Evolutionary conservation across 2,797 vertebrate species (phyloP).

Genomic region (Oophaga sylvatica): DNA sequence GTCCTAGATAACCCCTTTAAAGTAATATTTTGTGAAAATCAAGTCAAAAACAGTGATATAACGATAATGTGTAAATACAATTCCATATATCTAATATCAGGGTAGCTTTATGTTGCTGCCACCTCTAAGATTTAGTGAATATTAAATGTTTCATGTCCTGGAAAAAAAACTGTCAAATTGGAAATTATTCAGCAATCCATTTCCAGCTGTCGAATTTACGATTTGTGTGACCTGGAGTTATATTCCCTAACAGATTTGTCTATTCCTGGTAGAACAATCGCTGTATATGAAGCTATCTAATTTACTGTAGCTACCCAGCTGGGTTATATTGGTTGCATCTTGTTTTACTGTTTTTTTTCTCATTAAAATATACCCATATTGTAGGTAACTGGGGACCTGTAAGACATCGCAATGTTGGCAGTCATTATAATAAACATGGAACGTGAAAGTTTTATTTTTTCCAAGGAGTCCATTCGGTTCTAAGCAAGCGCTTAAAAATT

Average conservation of each 20-base stretch:
- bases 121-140: not conserved
- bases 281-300: conserved; percentile 28
- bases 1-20: too few species aligned
- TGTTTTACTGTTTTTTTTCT: conserved; percentile 48
- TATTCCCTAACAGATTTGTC: conserved; percentile 34
- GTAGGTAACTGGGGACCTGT: conserved; percentile 39
- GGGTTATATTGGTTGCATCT: conserved; percentile 37
- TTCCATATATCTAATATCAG: too few species aligned
- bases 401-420: conserved; percentile 24
- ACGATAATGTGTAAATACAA: too few species aligned
- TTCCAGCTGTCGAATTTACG: not conserved
- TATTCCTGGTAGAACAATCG: conserved; percentile 41
- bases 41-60: too few species aligned
- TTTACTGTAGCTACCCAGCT: conserved; percentile 29
- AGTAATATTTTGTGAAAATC: too few species aligned
- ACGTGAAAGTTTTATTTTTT: conserved; percentile 25
- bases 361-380: conserved; percentile 48
- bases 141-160: not conserved
- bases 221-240: conserved; percentile 14
- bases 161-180: not conserved
- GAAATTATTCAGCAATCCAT: not conserved
- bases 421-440: conserved; percentile 35
- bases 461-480: not conserved
- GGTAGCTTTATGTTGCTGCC: not conserved
- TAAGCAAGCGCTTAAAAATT: conserved; percentile 13